Evolutionary conservation across 2,113 vertebrate species (phyloP), one percentile per base, ranked within the genome.

Genomic region (Tyto alba): DNA sequence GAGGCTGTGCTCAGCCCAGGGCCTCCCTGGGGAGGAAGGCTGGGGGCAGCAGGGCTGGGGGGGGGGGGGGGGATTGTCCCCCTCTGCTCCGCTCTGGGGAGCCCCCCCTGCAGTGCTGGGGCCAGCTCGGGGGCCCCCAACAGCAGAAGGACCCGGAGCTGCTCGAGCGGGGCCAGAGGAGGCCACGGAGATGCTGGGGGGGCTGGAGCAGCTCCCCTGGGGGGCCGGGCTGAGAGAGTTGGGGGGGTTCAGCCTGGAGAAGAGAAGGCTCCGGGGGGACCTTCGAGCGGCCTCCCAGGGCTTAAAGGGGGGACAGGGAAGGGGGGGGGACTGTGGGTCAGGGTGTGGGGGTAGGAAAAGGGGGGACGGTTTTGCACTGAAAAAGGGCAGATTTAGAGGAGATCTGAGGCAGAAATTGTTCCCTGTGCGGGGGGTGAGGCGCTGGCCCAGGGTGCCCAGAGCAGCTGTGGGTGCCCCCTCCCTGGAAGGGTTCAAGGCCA

Each of bases 181-280:
- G 36, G 36, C 2, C 62, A 16, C 19, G 1, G 0, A 8, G 2
- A 23, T 45, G 38, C 1, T 15, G 14, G 0, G 14, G 10, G 48
- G 38, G 48, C 23, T 56, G 77, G 32, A 56, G 3, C 77, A 3
- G 3, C 50, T 34, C 40, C 36, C 27, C 50, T 16, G 2, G 5
- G 47, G 8, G 11, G 43, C 13, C 4, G 20, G 47, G 67, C 56
- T 67, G 52, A 1, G n/a, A 50, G 60, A 27, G 40, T 5, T 73
- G 57, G 69, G 19, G 18, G 2, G 14, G 55, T 4, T 15, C 55
- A 83, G 20, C 55, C 55, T 29, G 55, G 55, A 14, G 22, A 12
- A 2, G 75, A 22, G 40, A 53, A 36, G 67, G 32, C 20, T 20
- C 7, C 12, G 5, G 56, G 47, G 12, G 72, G 56, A 72, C 15